Evolutionary conservation across 2,888 invertebrate species (phyloP).

Genomic region (Koerneria pararmatus): DNA sequence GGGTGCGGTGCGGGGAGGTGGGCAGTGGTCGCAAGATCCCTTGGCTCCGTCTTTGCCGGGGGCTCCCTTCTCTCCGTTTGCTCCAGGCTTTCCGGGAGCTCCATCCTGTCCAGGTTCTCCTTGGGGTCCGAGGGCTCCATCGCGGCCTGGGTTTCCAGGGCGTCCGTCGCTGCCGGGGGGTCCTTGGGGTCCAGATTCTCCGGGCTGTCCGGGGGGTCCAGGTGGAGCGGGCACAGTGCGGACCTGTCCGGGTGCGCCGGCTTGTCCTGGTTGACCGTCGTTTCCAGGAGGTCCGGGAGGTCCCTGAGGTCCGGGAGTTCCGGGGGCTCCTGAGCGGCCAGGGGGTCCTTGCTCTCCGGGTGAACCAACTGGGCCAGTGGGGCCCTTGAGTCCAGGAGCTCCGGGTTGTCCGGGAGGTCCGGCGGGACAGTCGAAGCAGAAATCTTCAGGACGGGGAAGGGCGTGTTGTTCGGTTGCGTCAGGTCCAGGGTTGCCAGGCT

Average conservation of each 20-base stretch:
- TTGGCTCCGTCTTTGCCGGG: slow-evolving; percentile 39
- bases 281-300: slow-evolving; percentile 43
- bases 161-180: slow-evolving; percentile 38
- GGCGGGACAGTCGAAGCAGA: slow-evolving; percentile 43
- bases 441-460: slow-evolving; percentile 34
- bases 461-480: slow-evolving; percentile 39
- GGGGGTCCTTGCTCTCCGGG: slow-evolving; percentile 44
- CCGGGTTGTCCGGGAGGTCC: slow-evolving; percentile 28
- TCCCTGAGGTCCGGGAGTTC: slow-evolving; percentile 46
- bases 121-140: slow-evolving; percentile 45
- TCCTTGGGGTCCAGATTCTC: slow-evolving; percentile 34
- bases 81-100: slow-evolving; percentile 42
- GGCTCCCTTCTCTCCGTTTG: slow-evolving; percentile 42
- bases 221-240: too few species aligned
- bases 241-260: slow-evolving; percentile 38
- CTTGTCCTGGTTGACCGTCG: slow-evolving; percentile 38
- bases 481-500: slow-evolving; percentile 42
- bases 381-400: slow-evolving; percentile 30
- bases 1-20: too few species aligned
- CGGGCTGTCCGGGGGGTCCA: slow-evolving; percentile 45
- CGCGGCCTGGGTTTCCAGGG: slow-evolving; percentile 36
- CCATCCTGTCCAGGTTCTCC: slow-evolving; percentile 42
- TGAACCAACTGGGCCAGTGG: slow-evolving; percentile 45
- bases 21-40: slow-evolving; percentile 39
- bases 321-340: slow-evolving; percentile 42